A percentile compares a stretch with the other conserved stretches of the same genome.
phyloP scores from a whole-genome alignment of 2,888 invertebrate genomes.

The Octonoba sinensis region DNA sequence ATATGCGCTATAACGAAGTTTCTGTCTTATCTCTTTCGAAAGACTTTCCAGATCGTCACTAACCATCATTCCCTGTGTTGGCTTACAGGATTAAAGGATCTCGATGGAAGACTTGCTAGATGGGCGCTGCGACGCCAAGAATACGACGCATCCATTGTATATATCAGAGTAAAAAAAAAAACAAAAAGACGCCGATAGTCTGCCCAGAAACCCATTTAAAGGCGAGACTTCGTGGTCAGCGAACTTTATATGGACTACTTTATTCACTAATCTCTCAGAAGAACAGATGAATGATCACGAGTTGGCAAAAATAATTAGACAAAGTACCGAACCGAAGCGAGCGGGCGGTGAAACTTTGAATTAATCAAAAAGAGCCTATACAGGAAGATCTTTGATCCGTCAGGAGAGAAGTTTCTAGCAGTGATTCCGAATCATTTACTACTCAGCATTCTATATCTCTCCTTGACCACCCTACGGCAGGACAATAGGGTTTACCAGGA shows the following conservation, averaged over 20 bases:
- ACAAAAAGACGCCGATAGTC: slow-evolving; percentile 18
- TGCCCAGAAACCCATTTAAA: slow-evolving; percentile 13
- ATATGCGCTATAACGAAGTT: slow-evolving; percentile 66
- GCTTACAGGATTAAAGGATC: slow-evolving; percentile 71
- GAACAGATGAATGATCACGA: slow-evolving; percentile 5
- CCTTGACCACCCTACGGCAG: slow-evolving; percentile 45
- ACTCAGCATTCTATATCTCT: neutral
- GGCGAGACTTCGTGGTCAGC: neutral
- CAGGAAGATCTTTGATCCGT: slow-evolving; percentile 18
- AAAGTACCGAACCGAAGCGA: neutral
- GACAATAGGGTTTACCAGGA: slow-evolving; percentile 30
- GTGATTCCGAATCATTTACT: slow-evolving; percentile 10
- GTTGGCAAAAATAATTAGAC: neutral
- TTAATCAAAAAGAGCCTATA: slow-evolving; percentile 4
- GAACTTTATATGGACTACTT: neutral
- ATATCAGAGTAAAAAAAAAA: slow-evolving; percentile 19
- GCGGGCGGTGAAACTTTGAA: neutral
- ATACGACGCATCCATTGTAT: slow-evolving; percentile 20
- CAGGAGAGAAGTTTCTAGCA: neutral
- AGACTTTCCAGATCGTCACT: slow-evolving; percentile 66
- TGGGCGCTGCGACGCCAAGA: slow-evolving; percentile 67
- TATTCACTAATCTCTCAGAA: neutral
- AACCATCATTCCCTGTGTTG: slow-evolving; percentile 67
- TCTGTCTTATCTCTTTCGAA: slow-evolving; percentile 65
- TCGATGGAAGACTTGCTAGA: slow-evolving; percentile 71